Conservation (phyloP, 2,113 vertebrate species). For the Macquaria ambigua region DNA sequence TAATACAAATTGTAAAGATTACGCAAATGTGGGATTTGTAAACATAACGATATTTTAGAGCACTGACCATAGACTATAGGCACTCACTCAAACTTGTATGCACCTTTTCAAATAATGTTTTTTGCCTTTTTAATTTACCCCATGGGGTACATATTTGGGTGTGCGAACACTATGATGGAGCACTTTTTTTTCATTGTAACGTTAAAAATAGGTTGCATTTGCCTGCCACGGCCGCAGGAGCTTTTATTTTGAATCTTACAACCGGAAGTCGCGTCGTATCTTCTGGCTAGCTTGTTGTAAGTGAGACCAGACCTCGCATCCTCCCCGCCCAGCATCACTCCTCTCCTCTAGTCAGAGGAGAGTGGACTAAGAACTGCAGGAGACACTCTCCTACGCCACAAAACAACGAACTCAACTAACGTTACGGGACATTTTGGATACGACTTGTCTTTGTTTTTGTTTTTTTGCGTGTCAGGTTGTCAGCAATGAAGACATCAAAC, state of each 20-base stretch:
- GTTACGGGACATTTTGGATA: not conserved
- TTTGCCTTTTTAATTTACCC: not conserved
- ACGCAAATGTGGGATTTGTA: not conserved
- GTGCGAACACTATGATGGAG: not conserved
- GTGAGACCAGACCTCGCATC: too few relatives aligned
- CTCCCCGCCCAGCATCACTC: slow-evolving; percentile 23
- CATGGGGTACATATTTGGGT: not conserved
- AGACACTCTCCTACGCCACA: too few relatives aligned
- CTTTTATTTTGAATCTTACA: slow-evolving; percentile 34
- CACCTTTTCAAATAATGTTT: not conserved
- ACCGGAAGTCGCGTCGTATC: slow-evolving; percentile 7
- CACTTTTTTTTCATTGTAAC: not conserved
- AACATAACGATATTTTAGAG: not conserved
- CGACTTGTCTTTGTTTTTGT: not conserved
- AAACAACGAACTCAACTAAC: not conserved
- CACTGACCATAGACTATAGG: not conserved
- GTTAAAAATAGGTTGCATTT: not conserved
- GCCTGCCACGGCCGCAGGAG: too few relatives aligned
- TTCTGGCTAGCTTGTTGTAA: not conserved
- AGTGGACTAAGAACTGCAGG: not conserved
- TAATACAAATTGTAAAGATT: not conserved
- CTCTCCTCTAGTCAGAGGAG: not conserved
- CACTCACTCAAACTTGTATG: not conserved
- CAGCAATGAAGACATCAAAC: slow-evolving; percentile 84
- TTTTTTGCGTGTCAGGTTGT: not conserved